Conservation (phyloP, 1,140 invertebrate species). For the Drosophila paulistorum region DNA sequence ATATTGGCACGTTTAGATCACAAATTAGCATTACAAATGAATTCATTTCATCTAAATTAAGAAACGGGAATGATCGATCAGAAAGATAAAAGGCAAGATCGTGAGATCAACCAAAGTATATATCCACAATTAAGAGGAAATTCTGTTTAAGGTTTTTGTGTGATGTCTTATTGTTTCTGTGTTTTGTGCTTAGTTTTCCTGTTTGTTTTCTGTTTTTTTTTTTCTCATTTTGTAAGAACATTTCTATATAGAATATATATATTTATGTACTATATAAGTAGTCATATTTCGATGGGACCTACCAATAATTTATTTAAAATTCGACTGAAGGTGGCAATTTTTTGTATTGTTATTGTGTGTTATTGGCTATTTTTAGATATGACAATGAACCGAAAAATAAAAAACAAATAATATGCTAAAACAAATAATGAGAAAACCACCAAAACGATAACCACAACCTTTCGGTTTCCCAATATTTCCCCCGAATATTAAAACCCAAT, state of each 20-base stretch:
- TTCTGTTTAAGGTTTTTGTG: constrained; percentile 7
- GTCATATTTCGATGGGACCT: constrained; percentile 52
- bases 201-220: neutral
- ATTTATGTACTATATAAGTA: neutral
- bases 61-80: neutral
- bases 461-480: neutral
- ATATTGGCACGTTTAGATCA: constrained; percentile 5
- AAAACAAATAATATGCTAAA: constrained; percentile 36
- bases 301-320: constrained; percentile 36
- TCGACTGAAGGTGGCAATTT: constrained; percentile 22
- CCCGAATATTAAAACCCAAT: neutral
- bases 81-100: neutral
- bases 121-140: neutral
- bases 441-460: constrained; percentile 3
- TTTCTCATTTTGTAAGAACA: constrained; percentile 10
- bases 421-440: neutral
- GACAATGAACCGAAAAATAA: neutral
- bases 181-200: neutral
- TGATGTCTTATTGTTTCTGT: neutral
- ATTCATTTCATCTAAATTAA: neutral
- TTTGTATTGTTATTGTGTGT: constrained; percentile 7
- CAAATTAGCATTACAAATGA: constrained; percentile 7
- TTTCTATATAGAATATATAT: constrained; percentile 8
- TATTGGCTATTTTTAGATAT: constrained; percentile 32
- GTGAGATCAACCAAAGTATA: neutral